phyloP scores from a whole-genome alignment of 2,888 invertebrate species.

The Teleiodes luculella region DNA sequence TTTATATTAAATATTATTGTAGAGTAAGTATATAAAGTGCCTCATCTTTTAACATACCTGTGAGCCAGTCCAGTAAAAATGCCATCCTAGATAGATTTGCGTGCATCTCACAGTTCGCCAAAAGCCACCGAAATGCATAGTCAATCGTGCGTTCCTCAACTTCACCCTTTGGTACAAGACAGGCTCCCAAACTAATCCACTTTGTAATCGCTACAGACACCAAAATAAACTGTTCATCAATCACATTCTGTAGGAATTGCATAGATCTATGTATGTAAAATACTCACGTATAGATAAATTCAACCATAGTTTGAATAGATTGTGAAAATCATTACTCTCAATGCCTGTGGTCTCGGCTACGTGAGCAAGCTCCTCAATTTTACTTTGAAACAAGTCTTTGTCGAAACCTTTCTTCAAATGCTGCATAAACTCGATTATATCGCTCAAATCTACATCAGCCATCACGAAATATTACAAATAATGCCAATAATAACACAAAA shows the following conservation, averaged over 20 bases:
- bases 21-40: too few species aligned
- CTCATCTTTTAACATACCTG: slow-evolving; percentile 46
- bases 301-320: slow-evolving; percentile 67
- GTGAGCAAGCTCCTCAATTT: slow-evolving; percentile 57
- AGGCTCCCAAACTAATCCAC: slow-evolving; percentile 63
- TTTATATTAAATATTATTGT: too few species aligned
- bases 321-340: slow-evolving; percentile 59
- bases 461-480: slow-evolving; percentile 30
- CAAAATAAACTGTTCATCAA: not conserved
- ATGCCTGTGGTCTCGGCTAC: slow-evolving; percentile 54
- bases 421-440: slow-evolving; percentile 65
- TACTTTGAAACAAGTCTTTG: slow-evolving; percentile 63
- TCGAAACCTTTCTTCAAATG: slow-evolving; percentile 66
- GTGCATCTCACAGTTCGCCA: slow-evolving; percentile 51
- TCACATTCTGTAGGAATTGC: not conserved
- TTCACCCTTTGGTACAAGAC: slow-evolving; percentile 57
- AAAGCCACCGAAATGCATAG: slow-evolving; percentile 62
- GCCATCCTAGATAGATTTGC: slow-evolving; percentile 49
- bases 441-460: slow-evolving; percentile 62
- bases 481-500: slow-evolving; percentile 10
- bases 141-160: slow-evolving; percentile 55
- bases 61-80: slow-evolving; percentile 67
- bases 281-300: slow-evolving; percentile 71
- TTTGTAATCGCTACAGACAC: slow-evolving; percentile 53
- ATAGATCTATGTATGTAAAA: not conserved